Evolutionary conservation across 2,888 invertebrate species (phyloP).

Genomic region (Halocaridina rubra): DNA sequence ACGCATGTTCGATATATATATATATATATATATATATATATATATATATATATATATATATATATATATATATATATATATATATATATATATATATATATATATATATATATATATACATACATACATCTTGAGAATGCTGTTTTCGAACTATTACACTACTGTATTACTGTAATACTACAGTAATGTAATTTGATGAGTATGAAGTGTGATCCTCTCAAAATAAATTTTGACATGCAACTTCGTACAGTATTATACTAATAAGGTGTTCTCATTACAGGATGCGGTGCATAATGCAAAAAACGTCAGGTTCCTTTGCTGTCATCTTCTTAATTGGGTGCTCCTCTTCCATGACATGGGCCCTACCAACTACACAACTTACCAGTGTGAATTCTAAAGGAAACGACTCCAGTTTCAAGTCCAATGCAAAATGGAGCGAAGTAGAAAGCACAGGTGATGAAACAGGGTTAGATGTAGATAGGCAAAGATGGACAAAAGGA

Average conservation of each 20-base stretch:
- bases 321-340: neutral
- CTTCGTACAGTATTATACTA: neutral
- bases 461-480: neutral
- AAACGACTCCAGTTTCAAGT: no score
- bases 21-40: neutral
- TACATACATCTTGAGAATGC: neutral
- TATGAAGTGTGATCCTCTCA: no score
- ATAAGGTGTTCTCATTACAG: neutral
- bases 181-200: neutral
- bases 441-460: neutral
- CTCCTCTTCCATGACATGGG: neutral
- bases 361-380: neutral
- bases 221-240: neutral
- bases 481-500: neutral
- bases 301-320: neutral
- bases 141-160: neutral
- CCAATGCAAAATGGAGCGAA: no score
- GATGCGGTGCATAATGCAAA: neutral
- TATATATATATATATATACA: neutral
- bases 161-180: neutral
- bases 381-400: no score
- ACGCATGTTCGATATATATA: neutral
- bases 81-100: conserved; percentile 3
- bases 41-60: neutral
- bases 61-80: neutral